phyloP scores from a whole-genome alignment of 2,888 invertebrate genomes.

The Leptopterna dolabrata region DNA sequence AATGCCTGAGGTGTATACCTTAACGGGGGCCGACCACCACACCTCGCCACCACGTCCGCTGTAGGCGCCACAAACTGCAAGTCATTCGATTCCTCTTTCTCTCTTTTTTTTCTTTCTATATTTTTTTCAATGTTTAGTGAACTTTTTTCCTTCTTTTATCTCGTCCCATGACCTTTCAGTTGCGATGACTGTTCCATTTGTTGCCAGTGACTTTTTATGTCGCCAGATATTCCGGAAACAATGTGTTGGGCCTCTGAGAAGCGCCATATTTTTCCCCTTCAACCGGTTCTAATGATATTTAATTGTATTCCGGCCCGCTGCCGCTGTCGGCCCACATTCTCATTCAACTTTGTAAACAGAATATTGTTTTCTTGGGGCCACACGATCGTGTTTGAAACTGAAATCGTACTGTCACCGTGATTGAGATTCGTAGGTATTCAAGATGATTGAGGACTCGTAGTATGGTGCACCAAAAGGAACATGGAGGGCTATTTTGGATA shows the following conservation, averaged over 20 bases:
- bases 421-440: neutral
- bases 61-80: slow-evolving; percentile 52
- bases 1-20: neutral
- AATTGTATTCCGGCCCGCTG: slow-evolving; percentile 27
- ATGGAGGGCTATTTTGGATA: no score
- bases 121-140: slow-evolving; percentile 38
- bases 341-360: slow-evolving; percentile 8
- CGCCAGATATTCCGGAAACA: slow-evolving; percentile 43
- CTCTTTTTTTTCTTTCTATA: neutral
- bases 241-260: slow-evolving; percentile 20
- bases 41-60: neutral
- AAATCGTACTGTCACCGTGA: neutral
- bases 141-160: slow-evolving; percentile 45
- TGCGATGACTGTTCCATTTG: slow-evolving; percentile 48
- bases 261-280: slow-evolving; percentile 39
- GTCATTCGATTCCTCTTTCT: slow-evolving; percentile 39
- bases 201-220: slow-evolving; percentile 40
- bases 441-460: no score
- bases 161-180: slow-evolving; percentile 48
- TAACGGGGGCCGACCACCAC: neutral
- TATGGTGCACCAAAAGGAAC: no score
- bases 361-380: neutral
- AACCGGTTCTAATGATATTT: slow-evolving; percentile 14
- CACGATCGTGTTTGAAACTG: neutral
- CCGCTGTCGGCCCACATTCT: slow-evolving; percentile 3